A percentile compares a stretch with the other conserved stretches of the same genome.
phyloP scores from a whole-genome alignment of 2,888 invertebrate genomes.

The Gastrophysa polygoni region DNA sequence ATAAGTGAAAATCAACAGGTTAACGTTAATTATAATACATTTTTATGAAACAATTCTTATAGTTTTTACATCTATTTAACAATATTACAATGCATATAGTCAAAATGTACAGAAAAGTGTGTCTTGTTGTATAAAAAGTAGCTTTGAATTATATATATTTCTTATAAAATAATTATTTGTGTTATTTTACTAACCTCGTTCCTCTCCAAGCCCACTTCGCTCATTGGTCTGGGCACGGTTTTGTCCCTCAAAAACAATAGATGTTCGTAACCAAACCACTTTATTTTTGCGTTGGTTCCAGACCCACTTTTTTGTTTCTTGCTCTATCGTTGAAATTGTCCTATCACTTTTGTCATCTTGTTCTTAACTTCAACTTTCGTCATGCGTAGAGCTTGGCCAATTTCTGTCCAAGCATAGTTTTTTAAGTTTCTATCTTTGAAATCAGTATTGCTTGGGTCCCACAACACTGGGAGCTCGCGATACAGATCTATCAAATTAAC shows the following conservation, averaged over 20 bases:
- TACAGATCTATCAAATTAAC: neutral
- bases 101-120: too few relatives aligned
- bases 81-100: neutral
- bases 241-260: too few relatives aligned
- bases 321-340: neutral
- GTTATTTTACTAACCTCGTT: neutral
- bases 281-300: neutral
- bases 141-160: neutral
- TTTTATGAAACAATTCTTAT: neutral
- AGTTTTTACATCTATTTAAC: neutral
- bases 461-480: neutral
- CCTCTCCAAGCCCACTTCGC: too few relatives aligned
- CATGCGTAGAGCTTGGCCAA: too few relatives aligned
- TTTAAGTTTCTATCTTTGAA: neutral
- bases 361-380: neutral
- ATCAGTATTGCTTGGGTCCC: neutral
- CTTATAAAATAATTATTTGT: neutral
- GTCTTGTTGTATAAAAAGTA: neutral
- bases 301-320: neutral
- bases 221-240: too few relatives aligned
- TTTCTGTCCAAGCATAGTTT: too few relatives aligned
- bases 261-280: neutral
- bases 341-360: neutral
- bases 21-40: neutral
- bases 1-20: neutral